Evolutionary conservation across 2,888 invertebrate genomes (phyloP), one percentile per base, ranked within the genome.

Genomic region (Agrotis clavis): DNA sequence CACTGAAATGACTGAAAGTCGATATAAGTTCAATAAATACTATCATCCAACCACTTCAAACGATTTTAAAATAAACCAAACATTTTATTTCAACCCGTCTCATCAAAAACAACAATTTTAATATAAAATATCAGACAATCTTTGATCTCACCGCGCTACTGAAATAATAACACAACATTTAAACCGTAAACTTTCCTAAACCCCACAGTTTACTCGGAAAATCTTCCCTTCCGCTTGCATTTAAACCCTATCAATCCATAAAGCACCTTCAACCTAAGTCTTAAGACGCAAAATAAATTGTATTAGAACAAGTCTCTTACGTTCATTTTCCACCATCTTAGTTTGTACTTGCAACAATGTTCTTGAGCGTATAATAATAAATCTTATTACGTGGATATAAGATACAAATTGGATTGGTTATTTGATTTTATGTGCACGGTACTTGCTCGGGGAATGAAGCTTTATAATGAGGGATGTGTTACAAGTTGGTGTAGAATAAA

Each of bases 381-480:
- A 76, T 74, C 74, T 75, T 83, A 75, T 81, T 48, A 59, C 69
- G 21, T 16, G 53, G 76, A 13, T 48, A 66, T 78, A 81, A 75
- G 85, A 74, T 66, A 69, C 70, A 87, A 82, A 81, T 73, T 85
- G 67, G 68, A 75, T 77, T 67, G 67, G 72, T 63, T 63, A 73
- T 81, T 75, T 86, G 53, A 64, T 77, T 66, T 77, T 74, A 73
- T 73, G 57, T 77, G 68, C 64, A 67, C 51, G 60, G 18, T 69
- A 61, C 71, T 74, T 64, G 47, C 30, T 62, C 48, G 51, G 70
- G 51, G 75, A 54, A 70, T 60, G 62, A 64, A 74, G 66, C 47
- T 60, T 70, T 71, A 61, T 83, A 83, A 85, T 83, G 84, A 87
- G 72, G 68, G 62, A 73, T 76, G 65, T 74, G 61, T 81, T 83